Base-by-base conservation (phyloP, 2,888 invertebrate species). In the Drosophila diplacantha region DNA sequence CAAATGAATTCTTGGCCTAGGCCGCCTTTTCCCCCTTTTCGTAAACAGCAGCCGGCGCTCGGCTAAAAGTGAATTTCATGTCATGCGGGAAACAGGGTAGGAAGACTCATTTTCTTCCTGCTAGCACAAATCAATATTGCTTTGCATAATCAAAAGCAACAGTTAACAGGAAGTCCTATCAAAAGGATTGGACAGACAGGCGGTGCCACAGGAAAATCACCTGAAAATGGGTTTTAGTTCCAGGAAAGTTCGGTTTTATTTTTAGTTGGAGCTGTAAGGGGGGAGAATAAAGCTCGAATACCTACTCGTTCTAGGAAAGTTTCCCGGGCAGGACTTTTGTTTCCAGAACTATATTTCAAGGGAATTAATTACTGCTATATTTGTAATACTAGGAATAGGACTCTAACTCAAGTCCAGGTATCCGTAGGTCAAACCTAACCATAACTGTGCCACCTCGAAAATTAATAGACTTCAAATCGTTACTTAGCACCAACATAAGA, bases 101-200 rank as follows among this genome's bases (percentile, higher is more conserved):
- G 31, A 16, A 35, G 35, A 35, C 51, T 39, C 41, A 59, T 58
- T 58, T 59, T 49, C 29, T 26, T 46, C 18, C 52, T 43, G 47
- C 47, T 44, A 35, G 22, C 58, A 59, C 71, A 63, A 71, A 71
- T 71, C 71, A 71, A 71, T 71, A 71, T 44, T 66, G 56, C 50
- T 72, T 72, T 72, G 72, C 72, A 72, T 72, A 72, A 72, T 61
- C 69, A 57, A 34, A 62, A 52, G 39, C 61, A 68, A 68, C 67
- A 67, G 62, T 62, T 57, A 49, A 34, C 44, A 47, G 68, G 51
- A 68, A 64, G 49, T 38, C 38, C 18, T 32, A 22, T 44, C 20
- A 44, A 50, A 64, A 44, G 29, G 38, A 41, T 49, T 54, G 22
- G 8, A 41, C 20, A 34, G 14, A n/a, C 55, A 29, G 37, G n/a